phyloP scores from a whole-genome alignment of 92 coral and sea anemone genomes.

The Galaxea fascicularis region DNA sequence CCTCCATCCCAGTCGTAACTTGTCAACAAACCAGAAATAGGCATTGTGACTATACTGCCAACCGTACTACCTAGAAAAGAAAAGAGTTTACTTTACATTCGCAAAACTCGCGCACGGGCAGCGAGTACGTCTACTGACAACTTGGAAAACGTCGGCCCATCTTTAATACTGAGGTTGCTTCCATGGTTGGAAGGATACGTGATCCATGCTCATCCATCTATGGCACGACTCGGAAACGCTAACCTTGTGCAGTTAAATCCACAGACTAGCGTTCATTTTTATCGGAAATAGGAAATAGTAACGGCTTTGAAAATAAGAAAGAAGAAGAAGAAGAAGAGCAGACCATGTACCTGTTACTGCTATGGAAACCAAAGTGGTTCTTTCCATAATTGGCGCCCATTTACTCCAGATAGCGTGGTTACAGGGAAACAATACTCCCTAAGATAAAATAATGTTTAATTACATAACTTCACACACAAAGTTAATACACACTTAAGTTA shows the following conservation, averaged over 20 bases:
- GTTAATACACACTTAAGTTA: too few species aligned
- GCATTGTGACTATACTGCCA: slow-evolving; percentile 80
- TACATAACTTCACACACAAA: too few species aligned
- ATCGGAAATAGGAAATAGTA: background rate
- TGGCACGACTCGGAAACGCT: too few species aligned
- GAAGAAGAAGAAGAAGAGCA: background rate
- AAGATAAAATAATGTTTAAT: background rate
- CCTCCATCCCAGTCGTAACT: slow-evolving; percentile 70
- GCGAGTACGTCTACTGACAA: background rate
- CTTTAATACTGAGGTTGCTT: too few species aligned
- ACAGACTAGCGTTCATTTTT: background rate
- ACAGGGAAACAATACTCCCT: slow-evolving; percentile 86
- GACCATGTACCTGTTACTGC: slow-evolving; percentile 68
- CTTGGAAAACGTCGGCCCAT: too few species aligned
- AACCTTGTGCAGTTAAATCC: too few species aligned
- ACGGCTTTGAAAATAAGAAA: background rate
- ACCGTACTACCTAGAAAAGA: slow-evolving; percentile 68
- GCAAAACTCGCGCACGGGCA: background rate
- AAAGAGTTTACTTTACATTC: background rate
- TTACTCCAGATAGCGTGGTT: slow-evolving; percentile 94
- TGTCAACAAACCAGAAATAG: slow-evolving; percentile 71
- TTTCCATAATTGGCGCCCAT: slow-evolving; percentile 88
- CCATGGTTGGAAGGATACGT: too few species aligned
- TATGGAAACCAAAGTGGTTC: slow-evolving; percentile 71
- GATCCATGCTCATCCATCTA: too few species aligned